Evolutionary conservation across 37 sponge, comb jelly and placozoan genomes (phyloP), one percentile per base, ranked within the genome.

Genomic region (Diacarnus erythraeanus): DNA sequence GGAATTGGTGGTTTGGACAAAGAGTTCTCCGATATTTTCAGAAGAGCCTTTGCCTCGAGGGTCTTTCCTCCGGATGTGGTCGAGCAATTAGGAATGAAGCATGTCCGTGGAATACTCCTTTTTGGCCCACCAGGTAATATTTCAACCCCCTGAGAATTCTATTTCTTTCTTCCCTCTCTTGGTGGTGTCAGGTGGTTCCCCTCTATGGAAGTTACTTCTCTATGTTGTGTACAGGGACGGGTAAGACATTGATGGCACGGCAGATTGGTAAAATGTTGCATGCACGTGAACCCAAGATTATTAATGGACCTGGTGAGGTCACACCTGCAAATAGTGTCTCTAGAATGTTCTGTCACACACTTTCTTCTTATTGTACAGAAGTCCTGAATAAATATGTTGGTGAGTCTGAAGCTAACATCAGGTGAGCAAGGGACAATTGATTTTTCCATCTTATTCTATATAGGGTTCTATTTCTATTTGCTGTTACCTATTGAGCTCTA

Each of bases 181-280:
- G 71, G 22, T 33, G 30, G 71, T 40, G 42, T 40, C 22, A n/a
- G n/a, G n/a, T n/a, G n/a, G n/a, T n/a, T n/a, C n/a, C n/a, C n/a
- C n/a, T n/a, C n/a, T n/a, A n/a, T n/a, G n/a, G n/a, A n/a, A n/a
- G n/a, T n/a, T n/a, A n/a, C n/a, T n/a, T n/a, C n/a, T n/a, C n/a
- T n/a, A n/a, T n/a, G n/a, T n/a, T 67, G 64, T 21, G 75, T 82
- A 2, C 90, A 79, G 99, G 99, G 1, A 90, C 91, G 39, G 99
- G 99, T 17, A 99, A 99, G 81, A 99, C 99, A 33, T 85, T 99
- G 72, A 94, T 99, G 99, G 99, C 99, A 5, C 63, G 99, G 44
- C 97, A 99, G 79, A 99, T 99, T 76, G 99, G 97, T 10, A 96
- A 94, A 44, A 99, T 99, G 99, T 66, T 99, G 64, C 94, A 96